A percentile compares a stretch with the other conserved stretches of the same genome.
Evolutionary conservation across 2,888 invertebrate genomes (phyloP).

Genomic region (Melipona beecheii): DNA sequence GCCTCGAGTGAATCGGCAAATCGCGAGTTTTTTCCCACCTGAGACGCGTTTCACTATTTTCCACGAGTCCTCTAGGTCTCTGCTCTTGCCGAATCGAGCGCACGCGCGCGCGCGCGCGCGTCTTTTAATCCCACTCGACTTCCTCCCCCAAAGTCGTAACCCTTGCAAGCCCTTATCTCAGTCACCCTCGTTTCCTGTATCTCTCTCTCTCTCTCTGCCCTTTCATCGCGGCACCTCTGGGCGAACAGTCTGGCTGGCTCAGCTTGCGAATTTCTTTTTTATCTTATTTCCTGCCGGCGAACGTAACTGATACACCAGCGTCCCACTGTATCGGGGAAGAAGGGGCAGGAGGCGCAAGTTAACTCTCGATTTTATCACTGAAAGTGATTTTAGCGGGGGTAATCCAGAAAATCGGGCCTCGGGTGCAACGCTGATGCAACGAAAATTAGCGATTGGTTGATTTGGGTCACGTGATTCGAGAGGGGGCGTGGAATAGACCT

Average conservation of each 20-base stretch:
- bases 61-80: conserved; percentile 32
- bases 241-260: conserved; percentile 31
- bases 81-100: conserved; percentile 27
- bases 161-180: conserved; percentile 65
- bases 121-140: conserved; percentile 62
- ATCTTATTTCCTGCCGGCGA: conserved; percentile 51
- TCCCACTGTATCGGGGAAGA: neutral
- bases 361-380: neutral
- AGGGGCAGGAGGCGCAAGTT: neutral
- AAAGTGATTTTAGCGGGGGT: too few relatives aligned
- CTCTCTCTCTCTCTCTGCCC: conserved; percentile 35
- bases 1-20: conserved; percentile 30
- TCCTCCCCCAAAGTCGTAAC: conserved; percentile 60
- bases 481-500: too few relatives aligned
- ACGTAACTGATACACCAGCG: conserved; percentile 52
- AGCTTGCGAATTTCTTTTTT: conserved; percentile 48
- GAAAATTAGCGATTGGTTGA: too few relatives aligned
- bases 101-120: conserved; percentile 33
- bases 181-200: conserved; percentile 60
- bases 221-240: conserved; percentile 26
- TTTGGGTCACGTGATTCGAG: too few relatives aligned
- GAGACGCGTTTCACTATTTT: conserved; percentile 38
- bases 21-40: conserved; percentile 39
- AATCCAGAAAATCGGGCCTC: too few relatives aligned
- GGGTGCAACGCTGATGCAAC: too few relatives aligned